phyloP scores from a whole-genome alignment of 2,797 vertebrate species.

The Astyanax mexicanus region DNA sequence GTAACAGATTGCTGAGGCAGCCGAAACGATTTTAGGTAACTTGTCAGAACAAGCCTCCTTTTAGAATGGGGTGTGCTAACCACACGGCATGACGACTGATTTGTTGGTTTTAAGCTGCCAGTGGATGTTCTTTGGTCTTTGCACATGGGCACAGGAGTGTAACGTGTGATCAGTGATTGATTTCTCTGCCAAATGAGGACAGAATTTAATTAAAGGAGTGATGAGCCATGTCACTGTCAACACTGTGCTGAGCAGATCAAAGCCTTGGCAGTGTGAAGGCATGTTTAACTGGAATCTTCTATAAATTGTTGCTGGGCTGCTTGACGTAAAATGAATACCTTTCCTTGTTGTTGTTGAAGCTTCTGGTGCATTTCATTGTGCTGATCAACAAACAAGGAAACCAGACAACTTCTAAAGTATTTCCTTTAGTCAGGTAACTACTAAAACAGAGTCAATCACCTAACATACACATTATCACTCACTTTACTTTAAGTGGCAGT shows the following conservation, averaged over 20 bases:
- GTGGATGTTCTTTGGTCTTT: not conserved
- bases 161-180: not conserved
- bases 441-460: too few species aligned
- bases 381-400: not conserved
- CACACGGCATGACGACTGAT: not conserved
- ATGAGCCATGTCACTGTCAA: not conserved
- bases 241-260: not conserved
- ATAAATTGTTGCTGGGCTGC: not conserved
- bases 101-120: not conserved
- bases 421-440: too few species aligned
- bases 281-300: not conserved
- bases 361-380: not conserved
- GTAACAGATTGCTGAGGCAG: not conserved
- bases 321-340: not conserved
- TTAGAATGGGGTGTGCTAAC: conserved; percentile 3
- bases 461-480: too few species aligned
- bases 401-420: not conserved
- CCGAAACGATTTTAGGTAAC: not conserved
- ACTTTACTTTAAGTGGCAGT: too few species aligned
- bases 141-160: not conserved
- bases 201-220: conserved; percentile 1
- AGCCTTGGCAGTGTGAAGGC: not conserved
- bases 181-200: not conserved
- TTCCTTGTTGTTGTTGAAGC: not conserved
- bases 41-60: not conserved